Percentiles rank a stretch among this genome's conserved stretches.
phyloP scores from a whole-genome alignment of 2,888 invertebrate species.

The Dinocampus coccinellae region DNA sequence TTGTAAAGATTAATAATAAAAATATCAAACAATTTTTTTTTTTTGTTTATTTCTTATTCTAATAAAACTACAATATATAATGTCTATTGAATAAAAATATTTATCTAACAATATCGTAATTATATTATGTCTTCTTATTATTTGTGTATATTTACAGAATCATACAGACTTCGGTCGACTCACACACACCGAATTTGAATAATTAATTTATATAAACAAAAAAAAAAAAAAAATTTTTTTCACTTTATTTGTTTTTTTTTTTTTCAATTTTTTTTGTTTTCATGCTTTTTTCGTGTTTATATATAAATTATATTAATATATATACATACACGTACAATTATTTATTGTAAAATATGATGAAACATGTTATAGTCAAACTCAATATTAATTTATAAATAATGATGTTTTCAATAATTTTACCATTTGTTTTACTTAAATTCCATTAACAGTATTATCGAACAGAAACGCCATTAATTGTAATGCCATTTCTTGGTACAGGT shows the following conservation, averaged over 20 bases:
- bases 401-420: not conserved
- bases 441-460: conserved; percentile 66
- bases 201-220: not conserved
- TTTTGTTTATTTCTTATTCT: not conserved
- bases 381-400: conserved; percentile 13
- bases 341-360: not conserved
- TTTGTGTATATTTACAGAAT: conserved; percentile 51
- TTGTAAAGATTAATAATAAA: too few relatives aligned
- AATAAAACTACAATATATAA: not conserved
- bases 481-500: conserved; percentile 76
- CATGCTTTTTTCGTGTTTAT: not conserved
- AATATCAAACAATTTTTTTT: too few relatives aligned
- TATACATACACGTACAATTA: not conserved
- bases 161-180: conserved; percentile 43
- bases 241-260: not conserved
- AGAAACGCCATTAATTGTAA: conserved; percentile 91
- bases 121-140: not conserved
- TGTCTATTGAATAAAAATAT: not conserved
- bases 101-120: not conserved
- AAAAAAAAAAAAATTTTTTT: not conserved
- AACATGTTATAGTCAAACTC: not conserved
- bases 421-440: not conserved
- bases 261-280: not conserved
- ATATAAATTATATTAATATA: not conserved
- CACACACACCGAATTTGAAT: conserved; percentile 35